Conservation (phyloP, 2,113 vertebrate species). For the Gasterosteus aculeatus region DNA sequence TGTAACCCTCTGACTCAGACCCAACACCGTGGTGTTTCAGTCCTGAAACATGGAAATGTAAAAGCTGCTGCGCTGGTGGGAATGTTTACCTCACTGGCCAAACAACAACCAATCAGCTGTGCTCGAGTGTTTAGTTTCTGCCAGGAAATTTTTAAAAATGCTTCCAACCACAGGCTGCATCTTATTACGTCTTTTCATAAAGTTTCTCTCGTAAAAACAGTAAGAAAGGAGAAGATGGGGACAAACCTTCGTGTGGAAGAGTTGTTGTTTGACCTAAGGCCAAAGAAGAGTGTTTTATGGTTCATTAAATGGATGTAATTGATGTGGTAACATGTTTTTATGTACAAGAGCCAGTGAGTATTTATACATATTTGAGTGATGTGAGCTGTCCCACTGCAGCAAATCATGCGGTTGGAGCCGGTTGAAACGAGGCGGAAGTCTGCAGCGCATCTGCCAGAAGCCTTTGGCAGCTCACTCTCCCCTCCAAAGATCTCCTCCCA, state of each 20-base stretch:
- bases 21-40: constrained; percentile 17
- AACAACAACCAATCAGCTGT: constrained; percentile 2
- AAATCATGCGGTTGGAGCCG: not conserved
- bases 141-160: not conserved
- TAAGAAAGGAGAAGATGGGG: not conserved
- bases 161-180: not conserved
- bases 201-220: not conserved
- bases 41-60: constrained; percentile 9
- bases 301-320: not conserved
- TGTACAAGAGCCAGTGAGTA: not conserved
- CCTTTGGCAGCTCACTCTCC: constrained; percentile 58
- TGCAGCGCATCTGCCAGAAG: constrained; percentile 47
- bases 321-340: not conserved
- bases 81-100: constrained; percentile 11
- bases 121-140: constrained; percentile 1
- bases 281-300: not conserved
- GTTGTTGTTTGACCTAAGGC: not conserved
- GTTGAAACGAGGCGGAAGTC: constrained; percentile 9
- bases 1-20: constrained; percentile 19
- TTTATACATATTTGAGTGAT: not conserved
- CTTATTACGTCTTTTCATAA: not conserved
- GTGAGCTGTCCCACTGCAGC: not conserved
- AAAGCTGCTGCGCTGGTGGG: constrained; percentile 11
- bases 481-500: constrained; percentile 59
- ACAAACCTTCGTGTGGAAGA: not conserved